These are phyloP conservation scores for Aphelenchoides avenae DNA, from an alignment of 1,140 invertebrate genomes.

Conservation along the genomic window DNA sequence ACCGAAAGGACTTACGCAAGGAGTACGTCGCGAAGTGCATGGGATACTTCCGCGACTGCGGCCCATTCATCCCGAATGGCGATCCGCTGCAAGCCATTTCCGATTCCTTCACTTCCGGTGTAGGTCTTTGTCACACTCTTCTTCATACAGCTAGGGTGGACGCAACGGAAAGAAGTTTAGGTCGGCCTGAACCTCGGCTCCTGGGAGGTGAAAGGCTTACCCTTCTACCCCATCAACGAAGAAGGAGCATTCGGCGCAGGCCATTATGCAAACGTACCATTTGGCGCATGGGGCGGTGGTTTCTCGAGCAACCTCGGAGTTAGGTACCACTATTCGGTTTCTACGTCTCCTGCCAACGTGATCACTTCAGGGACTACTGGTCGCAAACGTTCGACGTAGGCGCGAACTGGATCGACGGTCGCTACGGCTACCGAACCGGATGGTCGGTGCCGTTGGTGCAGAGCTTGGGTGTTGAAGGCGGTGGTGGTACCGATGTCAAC, in stretches of 20 bases:
- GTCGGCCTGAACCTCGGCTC: constrained; percentile 26
- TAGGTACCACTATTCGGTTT: constrained; percentile 18
- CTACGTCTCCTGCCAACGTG: not conserved
- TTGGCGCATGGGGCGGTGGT: constrained; percentile 42
- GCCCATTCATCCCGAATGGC: constrained; percentile 27
- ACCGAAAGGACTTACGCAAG: constrained; percentile 27
- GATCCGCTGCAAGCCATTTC: constrained; percentile 33
- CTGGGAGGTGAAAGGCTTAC: constrained; percentile 41
- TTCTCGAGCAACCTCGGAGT: constrained; percentile 37
- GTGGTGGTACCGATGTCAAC: constrained; percentile 31
- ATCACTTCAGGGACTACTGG: too few species aligned
- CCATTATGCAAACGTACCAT: constrained; percentile 18
- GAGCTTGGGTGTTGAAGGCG: constrained; percentile 28
- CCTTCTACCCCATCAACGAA: constrained; percentile 45
- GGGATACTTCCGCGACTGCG: constrained; percentile 46
- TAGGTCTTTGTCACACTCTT: constrained; percentile 6
- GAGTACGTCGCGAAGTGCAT: constrained; percentile 34
- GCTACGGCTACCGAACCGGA: too few species aligned
- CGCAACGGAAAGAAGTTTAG: constrained; percentile 16
- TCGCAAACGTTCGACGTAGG: constrained; percentile 35
- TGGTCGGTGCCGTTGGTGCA: constrained; percentile 29
- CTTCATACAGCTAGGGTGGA: not conserved
- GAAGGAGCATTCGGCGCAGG: constrained; percentile 42
- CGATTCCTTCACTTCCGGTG: constrained; percentile 35
- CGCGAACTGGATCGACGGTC: too few species aligned